Evolutionary conservation across 2,888 invertebrate species (phyloP).

Genomic region (Diarsia rubi): DNA sequence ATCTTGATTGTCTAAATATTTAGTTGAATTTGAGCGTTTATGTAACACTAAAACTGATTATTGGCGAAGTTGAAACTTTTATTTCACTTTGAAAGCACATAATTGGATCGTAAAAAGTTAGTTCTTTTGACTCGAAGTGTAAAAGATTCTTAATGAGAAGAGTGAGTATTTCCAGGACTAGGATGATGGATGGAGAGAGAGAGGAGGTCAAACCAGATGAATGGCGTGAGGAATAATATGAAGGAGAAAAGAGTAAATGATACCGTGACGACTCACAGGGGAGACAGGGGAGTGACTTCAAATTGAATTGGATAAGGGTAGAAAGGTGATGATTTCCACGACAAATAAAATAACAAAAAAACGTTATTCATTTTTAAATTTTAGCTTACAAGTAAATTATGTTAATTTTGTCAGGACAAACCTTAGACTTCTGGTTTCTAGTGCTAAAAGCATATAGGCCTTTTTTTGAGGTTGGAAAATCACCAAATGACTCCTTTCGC

Average conservation of each 20-base stretch:
- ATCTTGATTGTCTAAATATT: constrained; percentile 9
- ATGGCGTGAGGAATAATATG: too few relatives aligned
- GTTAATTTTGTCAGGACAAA: background rate
- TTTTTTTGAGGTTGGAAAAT: too few relatives aligned
- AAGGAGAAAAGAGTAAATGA: too few relatives aligned
- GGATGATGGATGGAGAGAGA: background rate
- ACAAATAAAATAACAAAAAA: background rate
- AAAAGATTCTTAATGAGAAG: background rate
- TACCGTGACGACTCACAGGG: too few relatives aligned
- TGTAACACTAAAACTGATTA: constrained; percentile 4
- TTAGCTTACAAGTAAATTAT: background rate
- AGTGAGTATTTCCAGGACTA: background rate
- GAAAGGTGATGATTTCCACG: background rate
- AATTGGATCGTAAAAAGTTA: constrained; percentile 20
- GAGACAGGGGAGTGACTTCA: too few relatives aligned
- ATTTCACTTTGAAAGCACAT: constrained; percentile 12
- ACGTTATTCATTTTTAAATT: background rate
- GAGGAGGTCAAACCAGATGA: background rate
- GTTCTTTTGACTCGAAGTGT: background rate
- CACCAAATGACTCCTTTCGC: too few relatives aligned
- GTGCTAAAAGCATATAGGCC: too few relatives aligned
- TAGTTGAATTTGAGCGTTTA: constrained; percentile 28
- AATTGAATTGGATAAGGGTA: too few relatives aligned
- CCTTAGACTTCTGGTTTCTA: background rate
- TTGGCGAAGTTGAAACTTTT: constrained; percentile 1